Conservation (phyloP, 1,140 invertebrate species). For the Galleria mellonella region DNA sequence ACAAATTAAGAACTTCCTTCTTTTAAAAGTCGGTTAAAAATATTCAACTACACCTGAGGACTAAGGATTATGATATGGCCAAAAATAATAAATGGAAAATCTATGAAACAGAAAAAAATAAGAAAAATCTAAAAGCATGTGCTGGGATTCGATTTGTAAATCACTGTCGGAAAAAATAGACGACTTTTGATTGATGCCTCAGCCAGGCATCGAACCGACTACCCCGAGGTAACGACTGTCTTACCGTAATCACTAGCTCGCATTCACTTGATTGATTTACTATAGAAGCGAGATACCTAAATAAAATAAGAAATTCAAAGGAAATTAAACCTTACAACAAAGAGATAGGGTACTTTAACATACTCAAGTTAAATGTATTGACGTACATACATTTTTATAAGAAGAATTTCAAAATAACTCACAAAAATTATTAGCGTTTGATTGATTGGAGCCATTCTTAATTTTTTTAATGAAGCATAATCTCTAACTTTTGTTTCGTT, state of each 20-base stretch:
- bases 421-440: not conserved
- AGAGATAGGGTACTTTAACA: not conserved
- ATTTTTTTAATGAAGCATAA: no score
- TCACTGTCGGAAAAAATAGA: conserved; percentile 17
- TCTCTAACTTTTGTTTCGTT: no score
- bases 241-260: conserved; percentile 16
- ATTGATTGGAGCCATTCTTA: not conserved
- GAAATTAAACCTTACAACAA: not conserved
- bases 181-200: conserved; percentile 16
- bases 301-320: not conserved
- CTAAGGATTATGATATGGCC: no score
- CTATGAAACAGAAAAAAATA: no score
- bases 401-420: conserved; percentile 1
- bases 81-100: no score
- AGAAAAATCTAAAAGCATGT: no score
- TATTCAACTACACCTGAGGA: no score
- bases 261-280: conserved; percentile 21
- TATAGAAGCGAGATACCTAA: not conserved
- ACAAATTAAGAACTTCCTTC: no score
- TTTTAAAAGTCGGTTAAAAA: no score
- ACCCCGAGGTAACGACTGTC: conserved; percentile 16
- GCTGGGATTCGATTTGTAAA: conserved; percentile 1
- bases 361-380: not conserved
- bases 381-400: not conserved
- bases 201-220: conserved; percentile 15